Conservation (phyloP, 1,140 invertebrate genomes). For the Pseudomyrmex pallidus region DNA sequence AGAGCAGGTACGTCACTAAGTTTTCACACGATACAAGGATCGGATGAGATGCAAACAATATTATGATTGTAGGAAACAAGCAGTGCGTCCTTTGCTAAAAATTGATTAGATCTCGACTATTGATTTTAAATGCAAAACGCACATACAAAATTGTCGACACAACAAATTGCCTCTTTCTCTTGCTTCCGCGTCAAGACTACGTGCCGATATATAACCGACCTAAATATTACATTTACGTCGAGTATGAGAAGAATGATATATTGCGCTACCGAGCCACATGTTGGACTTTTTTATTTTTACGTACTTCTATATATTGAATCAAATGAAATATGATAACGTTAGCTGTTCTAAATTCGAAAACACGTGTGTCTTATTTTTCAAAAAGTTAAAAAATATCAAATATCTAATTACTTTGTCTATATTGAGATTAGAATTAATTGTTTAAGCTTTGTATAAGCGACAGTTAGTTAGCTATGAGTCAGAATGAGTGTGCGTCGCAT, state of each 20-base stretch:
- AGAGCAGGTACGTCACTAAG: constrained; percentile 3
- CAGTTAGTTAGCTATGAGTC: background rate
- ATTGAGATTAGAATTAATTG: too few relatives aligned
- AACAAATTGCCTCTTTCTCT: background rate
- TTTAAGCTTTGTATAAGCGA: background rate
- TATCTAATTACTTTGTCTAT: too few relatives aligned
- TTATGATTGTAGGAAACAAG: constrained; percentile 75
- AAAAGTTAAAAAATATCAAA: too few relatives aligned
- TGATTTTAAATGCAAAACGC: constrained; percentile 67
- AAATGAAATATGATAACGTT: too few relatives aligned
- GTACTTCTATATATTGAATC: too few relatives aligned
- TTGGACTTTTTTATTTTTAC: too few relatives aligned
- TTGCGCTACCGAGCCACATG: too few relatives aligned
- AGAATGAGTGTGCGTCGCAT: constrained; percentile 40
- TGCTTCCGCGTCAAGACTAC: background rate
- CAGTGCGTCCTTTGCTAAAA: constrained; percentile 74
- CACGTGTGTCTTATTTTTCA: too few relatives aligned
- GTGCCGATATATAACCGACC: too few relatives aligned
- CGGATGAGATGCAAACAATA: constrained; percentile 72
- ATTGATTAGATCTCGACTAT: constrained; percentile 54
- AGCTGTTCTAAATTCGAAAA: too few relatives aligned
- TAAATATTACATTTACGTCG: too few relatives aligned
- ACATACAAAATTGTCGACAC: constrained; percentile 13
- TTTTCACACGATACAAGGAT: constrained; percentile 55
- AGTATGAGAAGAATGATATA: too few relatives aligned